These are phyloP conservation scores for Campopleginae sp. DNA, from an alignment of 2,888 invertebrate species.

Conservation along the genomic window DNA sequence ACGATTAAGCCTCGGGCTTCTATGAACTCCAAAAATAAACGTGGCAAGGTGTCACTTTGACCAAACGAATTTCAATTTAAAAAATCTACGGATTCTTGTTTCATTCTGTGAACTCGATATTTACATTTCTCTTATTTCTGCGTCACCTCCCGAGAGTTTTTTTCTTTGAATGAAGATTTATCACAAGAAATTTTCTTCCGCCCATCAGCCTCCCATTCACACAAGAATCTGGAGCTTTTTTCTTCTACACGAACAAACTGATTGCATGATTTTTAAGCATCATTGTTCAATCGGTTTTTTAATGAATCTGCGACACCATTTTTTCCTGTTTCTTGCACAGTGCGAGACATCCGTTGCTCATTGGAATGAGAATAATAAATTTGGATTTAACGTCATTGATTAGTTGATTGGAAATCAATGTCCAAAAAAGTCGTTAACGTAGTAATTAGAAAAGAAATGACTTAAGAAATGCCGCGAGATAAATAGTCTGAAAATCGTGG, in stretches of 20 bases:
- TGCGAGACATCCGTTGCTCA: background rate
- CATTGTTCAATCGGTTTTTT: background rate
- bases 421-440: background rate
- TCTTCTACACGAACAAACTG: background rate
- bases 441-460: background rate
- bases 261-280: background rate
- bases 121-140: background rate
- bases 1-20: slow-evolving; percentile 14
- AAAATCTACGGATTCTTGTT: background rate
- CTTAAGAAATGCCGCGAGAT: background rate
- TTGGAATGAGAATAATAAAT: background rate
- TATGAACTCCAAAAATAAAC: slow-evolving; percentile 14
- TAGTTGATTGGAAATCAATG: background rate
- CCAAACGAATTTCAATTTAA: background rate
- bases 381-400: background rate
- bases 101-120: background rate
- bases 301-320: background rate
- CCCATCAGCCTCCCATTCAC: background rate
- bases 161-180: background rate
- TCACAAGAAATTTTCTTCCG: background rate
- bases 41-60: background rate
- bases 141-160: background rate
- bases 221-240: background rate
- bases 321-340: background rate
- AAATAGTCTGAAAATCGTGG: background rate